Percentiles rank a stretch among this genome's conserved stretches.
Conservation (phyloP, 2,888 invertebrate species). For the Dermolepida albohirtum region DNA sequence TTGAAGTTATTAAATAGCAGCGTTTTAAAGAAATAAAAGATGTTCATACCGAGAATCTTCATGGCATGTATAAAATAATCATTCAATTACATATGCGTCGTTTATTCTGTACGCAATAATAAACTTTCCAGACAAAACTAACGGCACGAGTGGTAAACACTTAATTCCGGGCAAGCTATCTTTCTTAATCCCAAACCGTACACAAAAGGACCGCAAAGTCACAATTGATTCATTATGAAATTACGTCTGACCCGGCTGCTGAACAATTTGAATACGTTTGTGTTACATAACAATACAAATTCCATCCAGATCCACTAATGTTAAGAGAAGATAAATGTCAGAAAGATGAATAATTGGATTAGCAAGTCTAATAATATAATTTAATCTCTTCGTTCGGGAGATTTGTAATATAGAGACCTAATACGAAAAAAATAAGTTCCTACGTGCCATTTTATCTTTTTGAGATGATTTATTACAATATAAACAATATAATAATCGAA, state of each 20-base stretch:
- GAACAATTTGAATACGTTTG: constrained; percentile 16
- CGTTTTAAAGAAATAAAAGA: too few species aligned
- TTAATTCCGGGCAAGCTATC: constrained; percentile 9
- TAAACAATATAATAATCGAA: too few species aligned
- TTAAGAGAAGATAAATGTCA: constrained; percentile 12
- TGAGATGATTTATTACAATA: too few species aligned
- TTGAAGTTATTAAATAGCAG: too few species aligned
- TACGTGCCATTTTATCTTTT: too few species aligned
- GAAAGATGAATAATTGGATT: constrained; percentile 7
- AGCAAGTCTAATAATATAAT: not conserved
- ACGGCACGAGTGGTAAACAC: not conserved
- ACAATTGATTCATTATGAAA: constrained; percentile 23
- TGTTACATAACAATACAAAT: constrained; percentile 14
- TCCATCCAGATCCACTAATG: not conserved
- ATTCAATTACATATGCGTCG: not conserved
- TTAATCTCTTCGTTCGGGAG: not conserved
- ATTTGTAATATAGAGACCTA: too few species aligned
- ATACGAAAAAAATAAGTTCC: too few species aligned
- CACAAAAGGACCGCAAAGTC: constrained; percentile 6
- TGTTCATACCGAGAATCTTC: too few species aligned
- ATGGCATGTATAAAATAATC: too few species aligned
- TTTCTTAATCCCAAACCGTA: not conserved
- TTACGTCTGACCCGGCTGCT: constrained; percentile 12
- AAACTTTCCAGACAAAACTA: constrained; percentile 12
- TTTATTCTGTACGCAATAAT: not conserved